phyloP scores from a whole-genome alignment of 2,888 invertebrate species.

The Stictocephala bisonia region DNA sequence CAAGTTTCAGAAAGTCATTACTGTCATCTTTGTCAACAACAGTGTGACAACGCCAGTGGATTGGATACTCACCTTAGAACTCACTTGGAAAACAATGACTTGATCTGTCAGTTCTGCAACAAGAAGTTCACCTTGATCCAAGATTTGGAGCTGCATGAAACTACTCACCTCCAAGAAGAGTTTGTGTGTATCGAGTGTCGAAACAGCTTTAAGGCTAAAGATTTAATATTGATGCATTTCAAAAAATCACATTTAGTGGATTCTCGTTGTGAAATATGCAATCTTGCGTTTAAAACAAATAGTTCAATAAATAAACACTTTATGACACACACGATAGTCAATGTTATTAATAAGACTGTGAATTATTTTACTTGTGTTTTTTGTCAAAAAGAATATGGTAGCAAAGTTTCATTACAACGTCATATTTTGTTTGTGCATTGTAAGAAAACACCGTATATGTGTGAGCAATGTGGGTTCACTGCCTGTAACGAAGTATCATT shows the following conservation, averaged over 20 bases:
- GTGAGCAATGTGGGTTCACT: constrained; percentile 28
- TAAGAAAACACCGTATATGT: constrained; percentile 47
- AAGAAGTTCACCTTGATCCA: constrained; percentile 7
- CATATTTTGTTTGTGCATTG: constrained; percentile 55
- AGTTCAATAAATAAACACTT: constrained; percentile 1
- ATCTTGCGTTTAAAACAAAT: neutral
- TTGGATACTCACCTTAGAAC: neutral
- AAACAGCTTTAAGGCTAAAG: constrained; percentile 3
- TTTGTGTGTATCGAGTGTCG: constrained; percentile 15
- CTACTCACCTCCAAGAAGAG: neutral
- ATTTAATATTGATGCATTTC: constrained; percentile 4
- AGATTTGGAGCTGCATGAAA: constrained; percentile 11
- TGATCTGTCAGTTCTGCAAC: constrained; percentile 28
- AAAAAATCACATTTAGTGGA: neutral
- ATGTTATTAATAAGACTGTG: neutral
- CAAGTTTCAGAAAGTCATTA: neutral
- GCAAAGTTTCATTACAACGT: constrained; percentile 66
- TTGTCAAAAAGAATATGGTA: constrained; percentile 65
- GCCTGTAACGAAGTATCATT: constrained; percentile 3
- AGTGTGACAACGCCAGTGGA: neutral
- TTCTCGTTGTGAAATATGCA: constrained; percentile 1
- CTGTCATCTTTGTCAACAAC: constrained; percentile 13
- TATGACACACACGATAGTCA: neutral
- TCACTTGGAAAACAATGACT: constrained; percentile 19
- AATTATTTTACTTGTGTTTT: constrained; percentile 65